Evolutionary conservation across 2,113 vertebrate genomes (phyloP), one percentile per base, ranked within the genome.

Genomic region (Ellobius talpinus): DNA sequence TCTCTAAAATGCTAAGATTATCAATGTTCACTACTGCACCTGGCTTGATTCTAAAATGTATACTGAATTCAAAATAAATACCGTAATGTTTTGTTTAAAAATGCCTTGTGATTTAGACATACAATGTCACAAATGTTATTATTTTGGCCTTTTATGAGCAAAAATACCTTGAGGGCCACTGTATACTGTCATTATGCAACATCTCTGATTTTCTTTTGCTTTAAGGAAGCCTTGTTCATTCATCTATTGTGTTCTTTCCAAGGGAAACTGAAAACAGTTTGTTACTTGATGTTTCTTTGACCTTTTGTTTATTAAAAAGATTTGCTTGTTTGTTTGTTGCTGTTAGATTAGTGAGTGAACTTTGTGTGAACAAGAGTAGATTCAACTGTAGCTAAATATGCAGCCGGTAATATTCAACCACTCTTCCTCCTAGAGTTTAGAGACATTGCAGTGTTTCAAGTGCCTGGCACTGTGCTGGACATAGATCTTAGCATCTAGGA

Each of bases 201-300:
- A 24, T 90, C 55, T 90, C 70, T 91, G 52, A 66, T 45, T 94
- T 24, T 89, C 42, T 92, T 91, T 42, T 89, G 39, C 5, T 87
- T 96, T 95, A 88, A 87, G 33, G 39, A 95, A 92, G 50, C 87
- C 7, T 65, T 92, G 76, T 73, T 63, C 9, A 90, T 87, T 42
- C 74, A 23, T 84, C 42, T 65, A 11, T 94, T 89, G 52, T 82
- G 16, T 84, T 82, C 19, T 63, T 47, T 39, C 94, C 36, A 88
- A 87, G 42, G 66, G 61, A 93, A 96, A 93, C 13, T 87, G 77
- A 97, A 96, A 86, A 26, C 55, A 79, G 6, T 12, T 88, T 86
- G 47, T 74, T 86, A 86, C 1, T 94, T 95, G 47, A 65, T 13
- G 68, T 87, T 84, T 85, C 26, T 93, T 33, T 45, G 33, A 86